A percentile compares a stretch with the other conserved stretches of the same genome.
Evolutionary conservation across 2,888 invertebrate genomes (phyloP).

Genomic region (Eristalinus sepulchralis): DNA sequence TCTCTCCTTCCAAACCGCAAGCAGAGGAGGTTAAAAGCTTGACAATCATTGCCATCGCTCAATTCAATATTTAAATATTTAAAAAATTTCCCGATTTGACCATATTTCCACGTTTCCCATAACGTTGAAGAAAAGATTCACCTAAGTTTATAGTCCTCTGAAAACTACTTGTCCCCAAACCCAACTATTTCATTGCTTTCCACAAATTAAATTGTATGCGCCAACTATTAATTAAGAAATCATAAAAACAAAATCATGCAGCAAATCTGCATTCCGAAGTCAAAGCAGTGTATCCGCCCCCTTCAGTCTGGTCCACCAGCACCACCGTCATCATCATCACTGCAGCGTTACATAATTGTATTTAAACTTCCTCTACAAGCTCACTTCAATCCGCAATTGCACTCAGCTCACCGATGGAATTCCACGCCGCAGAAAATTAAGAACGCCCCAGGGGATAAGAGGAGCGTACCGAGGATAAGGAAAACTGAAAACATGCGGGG

Average conservation of each 20-base stretch:
- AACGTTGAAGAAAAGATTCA: too few relatives aligned
- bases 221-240: neutral
- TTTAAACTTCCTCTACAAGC: constrained; percentile 22
- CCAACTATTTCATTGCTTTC: neutral
- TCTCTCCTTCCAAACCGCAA: too few relatives aligned
- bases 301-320: neutral
- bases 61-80: too few relatives aligned
- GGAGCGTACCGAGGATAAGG: neutral
- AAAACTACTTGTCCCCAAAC: too few relatives aligned
- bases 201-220: neutral
- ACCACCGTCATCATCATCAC: neutral
- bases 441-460: neutral
- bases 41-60: too few relatives aligned
- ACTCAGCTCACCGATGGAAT: constrained; percentile 16
- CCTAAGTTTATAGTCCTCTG: too few relatives aligned
- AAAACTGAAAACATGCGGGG: constrained; percentile 2
- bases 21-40: too few relatives aligned
- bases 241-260: neutral
- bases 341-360: constrained; percentile 28
- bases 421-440: constrained; percentile 12
- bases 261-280: neutral
- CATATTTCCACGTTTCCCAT: too few relatives aligned
- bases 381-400: constrained; percentile 20
- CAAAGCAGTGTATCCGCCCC: neutral
- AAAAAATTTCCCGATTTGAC: too few relatives aligned